phyloP scores from a whole-genome alignment of 2,797 vertebrate genomes.

The Rhyacichthys aspro region DNA sequence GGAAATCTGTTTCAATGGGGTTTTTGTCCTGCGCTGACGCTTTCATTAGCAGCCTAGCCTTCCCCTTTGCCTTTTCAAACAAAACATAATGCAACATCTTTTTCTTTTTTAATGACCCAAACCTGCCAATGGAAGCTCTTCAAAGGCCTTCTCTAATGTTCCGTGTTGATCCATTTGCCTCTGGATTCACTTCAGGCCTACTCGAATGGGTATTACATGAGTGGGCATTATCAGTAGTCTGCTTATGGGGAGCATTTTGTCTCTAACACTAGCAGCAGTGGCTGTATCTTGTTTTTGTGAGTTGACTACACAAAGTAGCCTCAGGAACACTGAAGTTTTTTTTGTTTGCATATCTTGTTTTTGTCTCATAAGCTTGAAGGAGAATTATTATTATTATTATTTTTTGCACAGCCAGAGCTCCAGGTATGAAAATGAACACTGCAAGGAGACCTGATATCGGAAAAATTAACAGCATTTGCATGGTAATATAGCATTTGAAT shows the following conservation, averaged over 20 bases:
- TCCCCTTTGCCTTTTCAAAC: too few species aligned
- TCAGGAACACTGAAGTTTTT: constrained; percentile 5
- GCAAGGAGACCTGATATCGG: background rate
- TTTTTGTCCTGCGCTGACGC: too few species aligned
- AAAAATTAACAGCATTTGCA: constrained; percentile 6
- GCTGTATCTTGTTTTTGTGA: constrained; percentile 6
- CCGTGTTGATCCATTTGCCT: too few species aligned
- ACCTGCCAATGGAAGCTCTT: too few species aligned
- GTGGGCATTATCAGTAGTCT: background rate
- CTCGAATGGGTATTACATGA: background rate
- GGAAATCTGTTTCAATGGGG: too few species aligned
- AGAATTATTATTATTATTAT: background rate
- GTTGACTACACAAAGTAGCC: background rate
- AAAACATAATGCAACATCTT: too few species aligned
- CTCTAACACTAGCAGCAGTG: background rate
- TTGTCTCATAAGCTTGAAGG: constrained; percentile 2
- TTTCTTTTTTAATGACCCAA: too few species aligned
- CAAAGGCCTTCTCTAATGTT: too few species aligned
- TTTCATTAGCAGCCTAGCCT: too few species aligned
- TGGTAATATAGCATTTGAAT: constrained; percentile 5
- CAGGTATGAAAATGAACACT: constrained; percentile 11
- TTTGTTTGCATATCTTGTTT: constrained; percentile 11
- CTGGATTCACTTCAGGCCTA: background rate
- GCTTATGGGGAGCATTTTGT: constrained; percentile 2
- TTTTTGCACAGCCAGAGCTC: constrained; percentile 6